A percentile compares a stretch with the other conserved stretches of the same genome.
phyloP scores from a whole-genome alignment of 2,888 invertebrate genomes.

The Cistogaster globosa region DNA sequence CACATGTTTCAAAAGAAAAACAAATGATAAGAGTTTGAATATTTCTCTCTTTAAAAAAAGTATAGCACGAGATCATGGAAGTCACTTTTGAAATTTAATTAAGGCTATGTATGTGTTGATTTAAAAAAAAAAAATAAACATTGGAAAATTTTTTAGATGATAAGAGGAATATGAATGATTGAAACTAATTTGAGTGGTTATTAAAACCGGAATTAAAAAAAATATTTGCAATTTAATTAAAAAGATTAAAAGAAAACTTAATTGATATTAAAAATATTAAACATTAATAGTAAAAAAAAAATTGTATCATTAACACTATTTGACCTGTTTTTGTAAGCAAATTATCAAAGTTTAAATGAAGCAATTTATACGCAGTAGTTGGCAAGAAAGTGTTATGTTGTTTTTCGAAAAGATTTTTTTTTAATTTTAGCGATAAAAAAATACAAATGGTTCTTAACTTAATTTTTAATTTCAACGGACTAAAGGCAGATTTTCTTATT shows the following conservation, averaged over 20 bases:
- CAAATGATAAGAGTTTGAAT: slow-evolving; percentile 58
- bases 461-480: no score
- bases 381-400: no score
- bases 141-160: slow-evolving; percentile 54
- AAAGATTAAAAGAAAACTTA: neutral
- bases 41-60: slow-evolving; percentile 31
- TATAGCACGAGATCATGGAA: slow-evolving; percentile 65
- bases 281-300: no score
- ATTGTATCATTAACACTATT: no score
- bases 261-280: no score
- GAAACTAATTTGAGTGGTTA: slow-evolving; percentile 4
- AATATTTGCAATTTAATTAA: neutral
- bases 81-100: neutral
- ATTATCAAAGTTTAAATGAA: no score
- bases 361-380: no score
- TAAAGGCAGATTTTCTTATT: no score
- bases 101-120: slow-evolving; percentile 1
- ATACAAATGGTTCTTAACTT: no score
- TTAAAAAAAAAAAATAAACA: slow-evolving; percentile 8
- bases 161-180: slow-evolving; percentile 26
- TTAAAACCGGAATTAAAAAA: neutral
- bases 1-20: slow-evolving; percentile 76
- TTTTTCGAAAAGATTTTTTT: no score
- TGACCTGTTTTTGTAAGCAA: no score
- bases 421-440: no score